Evolutionary conservation across 2,888 invertebrate species (phyloP).

Genomic region (Netelia virgata): DNA sequence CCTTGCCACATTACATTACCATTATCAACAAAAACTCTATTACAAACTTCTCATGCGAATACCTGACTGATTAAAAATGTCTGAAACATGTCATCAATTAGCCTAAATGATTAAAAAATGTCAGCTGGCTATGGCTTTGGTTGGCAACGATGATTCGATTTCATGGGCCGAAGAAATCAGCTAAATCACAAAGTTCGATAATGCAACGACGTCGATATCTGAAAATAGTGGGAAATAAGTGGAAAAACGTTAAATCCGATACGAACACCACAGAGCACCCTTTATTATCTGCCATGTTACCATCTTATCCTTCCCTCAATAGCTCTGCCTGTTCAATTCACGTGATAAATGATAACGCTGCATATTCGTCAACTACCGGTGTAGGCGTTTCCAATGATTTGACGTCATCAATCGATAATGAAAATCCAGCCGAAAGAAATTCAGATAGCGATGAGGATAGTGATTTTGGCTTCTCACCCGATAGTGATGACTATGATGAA

Average conservation of each 20-base stretch:
- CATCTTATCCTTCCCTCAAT: constrained; percentile 4
- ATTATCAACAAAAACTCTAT: constrained; percentile 38
- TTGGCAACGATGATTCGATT: constrained; percentile 15
- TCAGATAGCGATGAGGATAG: constrained; percentile 9
- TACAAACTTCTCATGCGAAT: constrained; percentile 20
- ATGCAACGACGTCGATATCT: constrained; percentile 21
- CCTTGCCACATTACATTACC: constrained; percentile 31
- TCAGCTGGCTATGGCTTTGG: constrained; percentile 9
- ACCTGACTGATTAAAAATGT: background rate
- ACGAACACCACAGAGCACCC: background rate
- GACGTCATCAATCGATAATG: background rate
- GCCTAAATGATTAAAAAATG: too few species aligned
- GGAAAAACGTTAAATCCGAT: background rate
- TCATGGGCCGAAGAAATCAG: constrained; percentile 15
- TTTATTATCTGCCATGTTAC: background rate
- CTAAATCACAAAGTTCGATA: constrained; percentile 19
- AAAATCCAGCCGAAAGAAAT: background rate
- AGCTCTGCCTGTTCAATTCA: constrained; percentile 16
- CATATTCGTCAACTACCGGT: background rate
- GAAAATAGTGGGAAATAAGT: background rate
- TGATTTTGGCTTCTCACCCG: constrained; percentile 13
- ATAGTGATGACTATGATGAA: constrained; percentile 22
- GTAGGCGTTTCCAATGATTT: background rate
- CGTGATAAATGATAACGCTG: constrained; percentile 7
- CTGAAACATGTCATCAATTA: too few species aligned